Conservation (phyloP, 2,888 invertebrate species). For the Oligia latruncula region DNA sequence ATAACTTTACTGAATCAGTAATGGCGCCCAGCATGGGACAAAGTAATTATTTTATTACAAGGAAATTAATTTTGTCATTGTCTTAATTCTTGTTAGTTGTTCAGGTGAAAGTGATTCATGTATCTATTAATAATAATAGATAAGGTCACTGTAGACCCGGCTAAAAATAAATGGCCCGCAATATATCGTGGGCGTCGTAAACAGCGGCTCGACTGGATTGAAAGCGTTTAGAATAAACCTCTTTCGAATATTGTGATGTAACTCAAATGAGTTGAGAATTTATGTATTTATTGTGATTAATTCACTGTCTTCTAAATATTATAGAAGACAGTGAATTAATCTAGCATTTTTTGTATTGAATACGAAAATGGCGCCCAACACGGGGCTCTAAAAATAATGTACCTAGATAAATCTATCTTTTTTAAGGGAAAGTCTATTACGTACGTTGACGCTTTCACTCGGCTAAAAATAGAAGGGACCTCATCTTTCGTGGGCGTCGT, state of each 20-base stretch:
- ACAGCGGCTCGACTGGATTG: not conserved
- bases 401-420: not conserved
- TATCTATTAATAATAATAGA: conserved; percentile 7
- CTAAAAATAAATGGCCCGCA: conserved; percentile 26
- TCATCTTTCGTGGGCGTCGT: conserved; percentile 25
- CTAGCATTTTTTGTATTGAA: conserved; percentile 1
- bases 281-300: not conserved
- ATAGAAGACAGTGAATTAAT: no score
- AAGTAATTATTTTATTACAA: not conserved
- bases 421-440: not conserved
- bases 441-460: conserved; percentile 6
- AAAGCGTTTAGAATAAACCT: not conserved
- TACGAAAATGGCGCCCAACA: conserved; percentile 21
- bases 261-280: not conserved
- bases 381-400: not conserved
- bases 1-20: conserved; percentile 9
- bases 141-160: not conserved
- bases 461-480: conserved; percentile 43
- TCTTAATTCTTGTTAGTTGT: not conserved
- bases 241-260: not conserved
- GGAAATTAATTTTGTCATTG: not conserved
- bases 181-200: conserved; percentile 30
- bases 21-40: conserved; percentile 36
- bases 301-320: not conserved
- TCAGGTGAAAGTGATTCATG: not conserved